These are phyloP conservation scores for Mongoloraphidia duomilia DNA, from an alignment of 2,888 invertebrate genomes.

Conservation along the genomic window DNA sequence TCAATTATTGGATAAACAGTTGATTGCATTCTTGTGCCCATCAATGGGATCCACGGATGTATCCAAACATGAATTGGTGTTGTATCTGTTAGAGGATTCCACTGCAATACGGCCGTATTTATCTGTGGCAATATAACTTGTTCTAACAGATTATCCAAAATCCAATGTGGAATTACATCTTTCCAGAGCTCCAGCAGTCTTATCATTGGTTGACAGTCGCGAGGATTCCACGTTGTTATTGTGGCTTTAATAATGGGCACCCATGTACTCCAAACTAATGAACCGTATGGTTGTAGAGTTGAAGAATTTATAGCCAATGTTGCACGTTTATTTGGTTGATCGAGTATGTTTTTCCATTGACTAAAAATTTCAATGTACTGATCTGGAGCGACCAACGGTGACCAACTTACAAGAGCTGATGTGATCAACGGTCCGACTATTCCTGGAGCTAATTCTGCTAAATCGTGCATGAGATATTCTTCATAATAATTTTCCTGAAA, in stretches of 20 bases:
- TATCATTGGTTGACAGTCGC: conserved; percentile 63
- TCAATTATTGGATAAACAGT: conserved; percentile 79
- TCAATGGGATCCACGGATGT: conserved; percentile 83
- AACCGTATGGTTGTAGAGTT: conserved; percentile 57
- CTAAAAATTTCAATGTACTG: conserved; percentile 47
- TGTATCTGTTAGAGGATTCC: conserved; percentile 93
- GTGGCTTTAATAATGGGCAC: conserved; percentile 67
- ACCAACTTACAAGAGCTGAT: conserved; percentile 61
- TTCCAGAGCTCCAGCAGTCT: conserved; percentile 70
- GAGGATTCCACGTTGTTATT: conserved; percentile 69
- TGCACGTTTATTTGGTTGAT: conserved; percentile 24
- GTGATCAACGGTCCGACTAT: conserved; percentile 74
- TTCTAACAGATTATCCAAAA: conserved; percentile 66
- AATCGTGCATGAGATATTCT: conserved; percentile 72
- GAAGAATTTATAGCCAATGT: conserved; percentile 32
- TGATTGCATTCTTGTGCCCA: conserved; percentile 35
- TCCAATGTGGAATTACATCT: conserved; percentile 67
- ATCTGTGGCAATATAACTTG: conserved; percentile 66
- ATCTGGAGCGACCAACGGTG: conserved; percentile 54
- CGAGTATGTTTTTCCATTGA: conserved; percentile 55
- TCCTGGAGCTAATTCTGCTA: conserved; percentile 71
- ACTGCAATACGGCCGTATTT: conserved; percentile 61
- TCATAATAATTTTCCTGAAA: conserved; percentile 46
- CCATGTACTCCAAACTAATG: conserved; percentile 81
- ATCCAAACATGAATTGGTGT: conserved; percentile 95